Evolutionary conservation across 2,888 invertebrate species (phyloP), one percentile per base, ranked within the genome.

Genomic region (Leucophora obtusa): DNA sequence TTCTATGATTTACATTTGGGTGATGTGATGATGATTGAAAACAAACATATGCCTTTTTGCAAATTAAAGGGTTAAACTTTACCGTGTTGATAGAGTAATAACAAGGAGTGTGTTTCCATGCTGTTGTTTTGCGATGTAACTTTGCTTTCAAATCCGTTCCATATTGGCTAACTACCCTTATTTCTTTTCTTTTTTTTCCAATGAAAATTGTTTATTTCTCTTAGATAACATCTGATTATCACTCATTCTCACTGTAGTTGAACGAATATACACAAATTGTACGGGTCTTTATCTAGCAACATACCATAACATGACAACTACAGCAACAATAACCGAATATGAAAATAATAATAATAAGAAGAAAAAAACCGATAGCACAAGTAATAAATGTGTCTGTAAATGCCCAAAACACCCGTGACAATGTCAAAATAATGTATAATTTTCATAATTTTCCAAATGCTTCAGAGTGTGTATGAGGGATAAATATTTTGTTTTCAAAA

Each of bases 371-470:
- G 73, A 77, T 78, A 73, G 73, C 54, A 78, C 77, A 81, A 78
- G 73, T 74, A 78, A 81, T 77, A 77, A 77, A 77, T 77, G 77
- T 73, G 77, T 77, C 73, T 81, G 77, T 77, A 81, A 81, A 81
- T 74, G 81, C 77, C 73, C 70, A 74, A 77, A 81, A 81, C 81
- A 81, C 56, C 81, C 81, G 81, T 81, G 81, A 81, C 81, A 81
- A 77, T 81, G 81, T 81, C 81, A 81, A 81, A 81, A 81, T 78
- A 81, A 81, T 81, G 73, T 81, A 81, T 81, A 81, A 81, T 81
- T 81, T 81, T 81, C 77, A 81, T 81, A 81, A 81, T 69, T 77
- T 78, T 56, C 70, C 24, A 76, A 69, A 15, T 14, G n/a, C 7
- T 33, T 18, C 14, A 11, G 7, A 28, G 28, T 6, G 28, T 28